phyloP scores from a whole-genome alignment of 2,888 invertebrate species.

The Drosophila mulleri region DNA sequence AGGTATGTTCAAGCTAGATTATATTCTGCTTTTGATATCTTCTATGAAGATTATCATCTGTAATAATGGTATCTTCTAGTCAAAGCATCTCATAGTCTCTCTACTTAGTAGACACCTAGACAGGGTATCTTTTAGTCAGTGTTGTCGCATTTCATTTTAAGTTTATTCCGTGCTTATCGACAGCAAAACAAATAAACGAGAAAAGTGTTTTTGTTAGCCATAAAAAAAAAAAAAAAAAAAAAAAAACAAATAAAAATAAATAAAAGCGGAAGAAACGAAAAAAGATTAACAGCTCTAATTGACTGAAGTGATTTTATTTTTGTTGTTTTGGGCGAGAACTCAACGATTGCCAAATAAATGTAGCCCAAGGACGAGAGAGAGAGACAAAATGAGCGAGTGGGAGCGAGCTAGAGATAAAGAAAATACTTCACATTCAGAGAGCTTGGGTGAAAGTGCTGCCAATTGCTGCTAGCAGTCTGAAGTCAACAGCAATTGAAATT shows the following conservation, averaged over 20 bases:
- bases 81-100: not conserved
- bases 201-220: constrained; percentile 38
- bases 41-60: not conserved
- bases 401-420: not conserved
- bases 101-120: not conserved
- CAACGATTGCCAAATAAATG: constrained; percentile 47
- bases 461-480: constrained; percentile 22
- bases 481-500: constrained; percentile 53
- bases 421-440: not conserved
- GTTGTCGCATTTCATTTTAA: not conserved
- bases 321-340: constrained; percentile 1
- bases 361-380: constrained; percentile 42
- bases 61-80: not conserved
- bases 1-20: not conserved
- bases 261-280: constrained; percentile 28
- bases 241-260: not conserved
- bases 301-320: constrained; percentile 62
- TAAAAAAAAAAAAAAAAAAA: constrained; percentile 22
- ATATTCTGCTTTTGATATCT: not conserved
- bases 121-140: not conserved
- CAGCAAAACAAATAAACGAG: constrained; percentile 57
- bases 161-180: constrained; percentile 50
- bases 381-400: not conserved
- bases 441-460: constrained; percentile 27
- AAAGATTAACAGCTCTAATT: constrained; percentile 71